These are phyloP conservation scores for Pluvialis apricaria DNA, from an alignment of 2,113 vertebrate genomes.

Conservation along the genomic window DNA sequence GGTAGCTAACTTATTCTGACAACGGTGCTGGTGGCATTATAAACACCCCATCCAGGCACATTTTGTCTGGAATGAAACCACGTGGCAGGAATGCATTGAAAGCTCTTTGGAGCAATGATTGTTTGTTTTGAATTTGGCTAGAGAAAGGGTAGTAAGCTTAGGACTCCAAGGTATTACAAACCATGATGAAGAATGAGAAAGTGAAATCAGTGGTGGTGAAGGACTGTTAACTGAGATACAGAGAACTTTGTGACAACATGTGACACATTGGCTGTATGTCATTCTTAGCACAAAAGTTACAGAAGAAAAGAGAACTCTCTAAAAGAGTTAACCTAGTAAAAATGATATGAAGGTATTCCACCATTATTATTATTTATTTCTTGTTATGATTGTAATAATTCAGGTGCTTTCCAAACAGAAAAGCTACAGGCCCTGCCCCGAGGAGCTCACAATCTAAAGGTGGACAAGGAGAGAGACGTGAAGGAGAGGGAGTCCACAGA, in stretches of 20 bases:
- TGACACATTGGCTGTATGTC: background rate
- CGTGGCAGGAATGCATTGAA: background rate
- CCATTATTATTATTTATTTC: conserved; percentile 57
- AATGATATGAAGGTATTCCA: conserved; percentile 46
- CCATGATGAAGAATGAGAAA: background rate
- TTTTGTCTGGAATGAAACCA: background rate
- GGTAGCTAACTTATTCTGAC: background rate
- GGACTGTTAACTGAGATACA: background rate
- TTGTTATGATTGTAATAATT: conserved; percentile 21
- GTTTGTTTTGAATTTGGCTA: background rate
- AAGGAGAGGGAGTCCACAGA: background rate
- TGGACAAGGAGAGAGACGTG: background rate
- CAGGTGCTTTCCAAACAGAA: conserved; percentile 42
- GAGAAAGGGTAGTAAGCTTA: background rate
- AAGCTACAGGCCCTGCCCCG: conserved; percentile 23
- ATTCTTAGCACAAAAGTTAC: background rate
- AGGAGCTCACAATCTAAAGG: conserved; percentile 57
- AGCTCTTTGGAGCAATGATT: background rate
- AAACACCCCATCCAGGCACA: background rate
- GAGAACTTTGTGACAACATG: background rate
- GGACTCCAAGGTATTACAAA: background rate
- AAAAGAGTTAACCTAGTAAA: conserved; percentile 15
- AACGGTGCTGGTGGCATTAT: background rate
- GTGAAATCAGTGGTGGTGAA: background rate
- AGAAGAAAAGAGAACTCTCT: background rate